Base-by-base conservation (phyloP, 2,888 invertebrate species). In the Zhuqinia jingwanae region DNA sequence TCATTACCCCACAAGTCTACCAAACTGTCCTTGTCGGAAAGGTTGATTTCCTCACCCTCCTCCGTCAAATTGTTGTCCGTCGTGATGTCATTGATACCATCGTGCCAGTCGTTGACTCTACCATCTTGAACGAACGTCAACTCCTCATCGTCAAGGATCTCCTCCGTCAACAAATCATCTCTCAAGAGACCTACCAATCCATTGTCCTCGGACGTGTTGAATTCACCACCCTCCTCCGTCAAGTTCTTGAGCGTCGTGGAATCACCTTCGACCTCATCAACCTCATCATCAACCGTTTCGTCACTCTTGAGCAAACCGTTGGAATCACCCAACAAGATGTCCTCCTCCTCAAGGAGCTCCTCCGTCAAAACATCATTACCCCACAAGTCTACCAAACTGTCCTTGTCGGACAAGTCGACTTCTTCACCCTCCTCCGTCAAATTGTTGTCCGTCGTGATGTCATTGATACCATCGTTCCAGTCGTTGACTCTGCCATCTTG, bases 281-380 rank as follows among this genome's bases (percentile, higher is more conserved):
- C 6, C 77, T 60, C 73, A 60, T 47, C 77, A 53, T 75, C 82
- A 75, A 60, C 50, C 63, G 60, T 65, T 20, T 50, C 2, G 36
- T 63, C 63, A 42, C 42, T 25, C 47, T 50, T 60, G 36, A 82
- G 5, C 70, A n/a, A n/a, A n/a, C n/a, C n/a, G n/a, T n/a, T n/a
- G n/a, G n/a, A n/a, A n/a, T n/a, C n/a, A n/a, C n/a, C n/a, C n/a
- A n/a, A n/a, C n/a, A 81, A 58, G 58, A 73, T 36, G 22, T 47
- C 17, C 22, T 17, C 47, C 45, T 63, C 45, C 27, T 60, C 27
- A 60, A 45, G 47, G 47, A 63, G 8, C 63, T 79, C 45, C 22
- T 84, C 65, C 45, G 45, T 25, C 42, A 53, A 47, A 77, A 77
- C 36, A 17, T 65, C 42, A 50, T 84, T 68, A 77, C 77, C 36